Evolutionary conservation across 2,888 invertebrate species (phyloP).

Genomic region (Drosophila melanosoma): DNA sequence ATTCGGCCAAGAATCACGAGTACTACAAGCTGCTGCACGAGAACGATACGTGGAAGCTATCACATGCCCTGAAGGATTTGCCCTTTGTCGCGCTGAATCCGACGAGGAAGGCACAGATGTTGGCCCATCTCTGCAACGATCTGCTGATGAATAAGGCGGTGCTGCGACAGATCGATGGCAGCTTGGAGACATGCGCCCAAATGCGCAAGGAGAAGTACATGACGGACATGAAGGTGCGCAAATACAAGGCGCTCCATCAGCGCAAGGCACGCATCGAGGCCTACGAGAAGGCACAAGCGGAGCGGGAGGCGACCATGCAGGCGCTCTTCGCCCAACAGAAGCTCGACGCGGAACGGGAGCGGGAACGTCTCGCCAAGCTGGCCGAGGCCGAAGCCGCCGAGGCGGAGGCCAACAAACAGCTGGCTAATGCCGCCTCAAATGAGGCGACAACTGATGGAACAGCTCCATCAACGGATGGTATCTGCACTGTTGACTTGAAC

Average conservation of each 20-base stretch:
- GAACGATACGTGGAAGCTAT: slow-evolving; percentile 92
- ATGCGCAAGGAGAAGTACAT: slow-evolving; percentile 96
- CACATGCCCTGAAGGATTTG: slow-evolving; percentile 91
- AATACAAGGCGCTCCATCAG: slow-evolving; percentile 90
- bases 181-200: slow-evolving; percentile 94
- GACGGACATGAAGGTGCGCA: slow-evolving; percentile 96
- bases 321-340: slow-evolving; percentile 81
- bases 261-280: slow-evolving; percentile 91
- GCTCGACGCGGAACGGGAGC: slow-evolving; percentile 85
- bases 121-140: slow-evolving; percentile 97
- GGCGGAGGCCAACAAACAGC: slow-evolving; percentile 50
- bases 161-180: slow-evolving; percentile 94
- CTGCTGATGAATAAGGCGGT: slow-evolving; percentile 96
- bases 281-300: slow-evolving; percentile 87
- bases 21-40: slow-evolving; percentile 92
- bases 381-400: slow-evolving; percentile 73
- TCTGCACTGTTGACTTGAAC: slow-evolving; percentile 6
- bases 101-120: slow-evolving; percentile 93
- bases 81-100: slow-evolving; percentile 95
- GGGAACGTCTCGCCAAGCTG: slow-evolving; percentile 68
- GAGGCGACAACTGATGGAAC: slow-evolving; percentile 11
- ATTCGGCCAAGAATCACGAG: slow-evolving; percentile 91
- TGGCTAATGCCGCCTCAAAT: slow-evolving; percentile 40
- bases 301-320: slow-evolving; percentile 83
- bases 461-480: neutral